These are phyloP conservation scores for Oceanodroma tethys DNA, from an alignment of 2,113 vertebrate genomes.

Conservation along the genomic window DNA sequence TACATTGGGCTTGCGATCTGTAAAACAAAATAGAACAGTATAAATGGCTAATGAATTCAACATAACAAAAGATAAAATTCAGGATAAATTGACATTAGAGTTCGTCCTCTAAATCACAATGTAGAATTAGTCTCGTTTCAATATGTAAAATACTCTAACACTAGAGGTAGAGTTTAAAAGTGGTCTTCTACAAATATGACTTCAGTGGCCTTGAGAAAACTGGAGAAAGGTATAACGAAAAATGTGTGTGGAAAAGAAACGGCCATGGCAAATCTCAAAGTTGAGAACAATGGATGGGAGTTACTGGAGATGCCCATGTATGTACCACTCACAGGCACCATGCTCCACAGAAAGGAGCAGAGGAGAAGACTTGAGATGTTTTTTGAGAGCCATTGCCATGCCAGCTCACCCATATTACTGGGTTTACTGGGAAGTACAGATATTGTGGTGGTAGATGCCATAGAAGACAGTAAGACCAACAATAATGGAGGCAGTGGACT, in stretches of 20 bases:
- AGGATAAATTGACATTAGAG: not conserved
- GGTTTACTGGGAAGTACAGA: not conserved
- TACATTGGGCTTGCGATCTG: not conserved
- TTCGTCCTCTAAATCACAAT: fast-evolving
- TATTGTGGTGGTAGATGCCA: not conserved
- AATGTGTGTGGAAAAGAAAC: not conserved
- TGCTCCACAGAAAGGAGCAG: not conserved
- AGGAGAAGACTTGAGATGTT: not conserved
- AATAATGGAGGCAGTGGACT: not conserved
- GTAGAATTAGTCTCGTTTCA: not conserved
- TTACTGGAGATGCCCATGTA: not conserved
- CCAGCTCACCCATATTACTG: not conserved
- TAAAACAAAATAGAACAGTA: not conserved
- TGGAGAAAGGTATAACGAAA: not conserved
- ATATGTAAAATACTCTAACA: not conserved
- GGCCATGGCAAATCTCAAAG: not conserved
- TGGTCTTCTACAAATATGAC: not conserved
- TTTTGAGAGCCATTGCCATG: not conserved
- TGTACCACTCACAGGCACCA: not conserved
- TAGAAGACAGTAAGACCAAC: not conserved
- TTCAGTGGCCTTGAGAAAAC: not conserved
- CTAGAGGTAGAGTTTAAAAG: not conserved
- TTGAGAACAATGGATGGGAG: not conserved
- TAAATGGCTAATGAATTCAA: not conserved
- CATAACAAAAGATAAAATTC: not conserved